Evolutionary conservation across 2,888 invertebrate species (phyloP).

Genomic region (Coenonympha glycerion): DNA sequence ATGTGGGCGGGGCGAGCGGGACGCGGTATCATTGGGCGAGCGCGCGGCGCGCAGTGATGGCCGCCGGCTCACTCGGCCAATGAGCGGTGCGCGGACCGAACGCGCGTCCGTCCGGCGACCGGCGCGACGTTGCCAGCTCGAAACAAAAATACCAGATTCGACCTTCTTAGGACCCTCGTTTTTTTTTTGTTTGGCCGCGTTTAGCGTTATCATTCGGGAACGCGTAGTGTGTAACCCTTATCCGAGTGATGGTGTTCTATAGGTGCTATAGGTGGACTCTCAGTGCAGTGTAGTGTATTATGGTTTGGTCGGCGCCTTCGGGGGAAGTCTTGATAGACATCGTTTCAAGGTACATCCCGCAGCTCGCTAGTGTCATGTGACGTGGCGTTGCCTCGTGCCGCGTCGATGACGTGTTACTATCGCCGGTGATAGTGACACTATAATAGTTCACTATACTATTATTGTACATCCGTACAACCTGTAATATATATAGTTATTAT

Average conservation of each 20-base stretch:
- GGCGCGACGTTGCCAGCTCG: conserved; percentile 72
- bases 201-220: conserved; percentile 74
- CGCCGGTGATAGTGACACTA: conserved; percentile 1
- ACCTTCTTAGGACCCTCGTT: conserved; percentile 74
- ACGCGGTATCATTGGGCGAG: conserved; percentile 66
- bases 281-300: conserved; percentile 69
- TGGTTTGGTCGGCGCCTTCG: conserved; percentile 72
- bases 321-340: conserved; percentile 71
- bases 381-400: conserved; percentile 30
- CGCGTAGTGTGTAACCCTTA: conserved; percentile 54
- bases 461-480: not conserved
- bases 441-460: not conserved
- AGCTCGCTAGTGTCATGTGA: conserved; percentile 28
- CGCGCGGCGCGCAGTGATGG: conserved; percentile 60
- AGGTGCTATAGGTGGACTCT: conserved; percentile 61
- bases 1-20: conserved; percentile 74
- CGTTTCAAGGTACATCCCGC: conserved; percentile 60
- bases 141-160: conserved; percentile 74
- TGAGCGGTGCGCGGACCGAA: conserved; percentile 68
- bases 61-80: conserved; percentile 72
- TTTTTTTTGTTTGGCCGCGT: conserved; percentile 73
- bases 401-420: conserved; percentile 14
- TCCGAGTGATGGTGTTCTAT: conserved; percentile 66
- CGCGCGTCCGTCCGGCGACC: conserved; percentile 68
- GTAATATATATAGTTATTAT: not conserved